A percentile compares a stretch with the other conserved stretches of the same genome.
Evolutionary conservation across 2,888 invertebrate species (phyloP).

Genomic region (Hybos culiciformis): DNA sequence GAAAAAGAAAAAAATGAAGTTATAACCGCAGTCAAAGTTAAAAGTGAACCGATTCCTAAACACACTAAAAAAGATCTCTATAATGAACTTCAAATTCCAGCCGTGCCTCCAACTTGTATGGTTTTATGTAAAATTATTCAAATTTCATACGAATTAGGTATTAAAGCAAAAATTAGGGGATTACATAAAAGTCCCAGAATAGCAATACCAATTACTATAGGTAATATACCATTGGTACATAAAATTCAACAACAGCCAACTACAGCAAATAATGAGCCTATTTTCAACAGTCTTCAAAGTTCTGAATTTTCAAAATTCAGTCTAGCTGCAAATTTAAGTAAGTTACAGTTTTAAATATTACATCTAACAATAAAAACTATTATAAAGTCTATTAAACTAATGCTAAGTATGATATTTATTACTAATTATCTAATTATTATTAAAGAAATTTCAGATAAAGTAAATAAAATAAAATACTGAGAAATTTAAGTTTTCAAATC

Average conservation of each 20-base stretch:
- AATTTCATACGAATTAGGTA: constrained; percentile 28
- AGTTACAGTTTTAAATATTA: not conserved
- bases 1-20: not conserved
- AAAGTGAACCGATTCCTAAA: constrained; percentile 18
- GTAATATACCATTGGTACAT: constrained; percentile 27
- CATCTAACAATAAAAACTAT: no score
- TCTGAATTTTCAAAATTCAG: not conserved
- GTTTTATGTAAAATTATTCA: constrained; percentile 30
- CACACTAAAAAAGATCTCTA: constrained; percentile 18
- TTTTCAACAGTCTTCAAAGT: not conserved
- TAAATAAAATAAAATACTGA: no score
- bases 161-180: constrained; percentile 26
- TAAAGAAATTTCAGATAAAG: no score
- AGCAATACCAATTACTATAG: constrained; percentile 30
- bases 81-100: constrained; percentile 28
- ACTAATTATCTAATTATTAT: no score
- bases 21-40: constrained; percentile 24
- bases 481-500: no score
- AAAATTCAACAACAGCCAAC: constrained; percentile 8
- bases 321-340: not conserved
- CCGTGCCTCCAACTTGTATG: constrained; percentile 31
- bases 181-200: constrained; percentile 26
- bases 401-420: no score
- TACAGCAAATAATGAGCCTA: not conserved
- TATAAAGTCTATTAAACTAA: no score